A percentile compares a stretch with the other conserved stretches of the same genome.
Conservation (phyloP, 2,797 vertebrate genomes). For the Podargus strigoides region DNA sequence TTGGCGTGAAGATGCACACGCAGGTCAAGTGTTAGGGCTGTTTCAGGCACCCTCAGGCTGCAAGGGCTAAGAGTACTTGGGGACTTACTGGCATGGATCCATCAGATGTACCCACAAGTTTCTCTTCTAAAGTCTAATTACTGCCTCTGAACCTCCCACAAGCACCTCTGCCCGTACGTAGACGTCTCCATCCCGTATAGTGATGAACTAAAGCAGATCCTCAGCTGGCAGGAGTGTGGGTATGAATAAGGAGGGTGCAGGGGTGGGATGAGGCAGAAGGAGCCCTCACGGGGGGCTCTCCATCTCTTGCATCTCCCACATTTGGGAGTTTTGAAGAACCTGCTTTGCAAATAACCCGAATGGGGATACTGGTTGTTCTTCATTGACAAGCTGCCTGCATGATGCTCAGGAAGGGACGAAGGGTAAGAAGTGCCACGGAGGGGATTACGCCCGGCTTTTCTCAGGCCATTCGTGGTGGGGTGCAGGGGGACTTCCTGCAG, state of each 20-base stretch:
- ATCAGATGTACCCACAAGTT: neutral
- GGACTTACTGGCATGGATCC: neutral
- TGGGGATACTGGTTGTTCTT: neutral
- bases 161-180: neutral
- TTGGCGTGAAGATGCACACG: neutral
- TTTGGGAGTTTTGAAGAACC: neutral
- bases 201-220: neutral
- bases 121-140: neutral
- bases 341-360: neutral
- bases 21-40: neutral
- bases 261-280: neutral
- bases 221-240: neutral
- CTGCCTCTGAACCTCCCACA: neutral
- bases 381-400: neutral
- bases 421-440: neutral
- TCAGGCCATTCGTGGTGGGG: neutral
- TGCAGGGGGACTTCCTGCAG: neutral
- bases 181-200: neutral
- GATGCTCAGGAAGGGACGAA: neutral
- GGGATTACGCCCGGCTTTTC: neutral
- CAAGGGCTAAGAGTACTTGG: neutral
- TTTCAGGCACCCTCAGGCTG: neutral
- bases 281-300: rapidly evolving
- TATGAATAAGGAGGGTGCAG: neutral
- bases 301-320: neutral